Base-by-base conservation (phyloP, 2,888 invertebrate species). In the Hemicrepidius hirtus region DNA sequence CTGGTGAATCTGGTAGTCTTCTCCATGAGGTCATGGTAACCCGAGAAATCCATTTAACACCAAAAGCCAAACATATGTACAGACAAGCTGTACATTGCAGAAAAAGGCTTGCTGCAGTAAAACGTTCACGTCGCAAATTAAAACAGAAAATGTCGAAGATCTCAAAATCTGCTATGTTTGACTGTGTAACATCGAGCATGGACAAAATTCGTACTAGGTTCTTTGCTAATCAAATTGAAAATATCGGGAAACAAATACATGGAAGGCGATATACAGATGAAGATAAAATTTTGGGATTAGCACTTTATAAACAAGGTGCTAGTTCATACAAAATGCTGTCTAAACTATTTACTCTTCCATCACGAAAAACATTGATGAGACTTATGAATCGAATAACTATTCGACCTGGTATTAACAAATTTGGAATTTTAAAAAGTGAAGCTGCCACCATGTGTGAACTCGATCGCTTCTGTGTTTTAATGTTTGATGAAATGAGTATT, bases 201-300 rank as follows among this genome's bases (percentile, higher is more conserved):
- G 44, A 44, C 16, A 2, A 16, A 2, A n/a, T 44, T 44, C 13
- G 16, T 3, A 16, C 2, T 13, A 2, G 44, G 3, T 44, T 44
- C 16, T 44, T 44, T 44, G 3, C 7, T 4, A 16, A 16, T 44
- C 44, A 44, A n/a, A 5, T 44, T 5, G 16, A 44, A 44, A 44
- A 44, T 44, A 7, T 16, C 3, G n/a, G 16, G 1, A 50, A 50
- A 16, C 20, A 24, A 16, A 3, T 21, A 50, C 20, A n/a, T 1
- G 50, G 50, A 6, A 16, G 50, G 1, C 20, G 77, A 44, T 78
- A 71, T 69, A 75, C 69, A 20, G 18, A 57, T 9, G 73, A 70
- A 20, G 76, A 76, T 9, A 79, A 78, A 69, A 60, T 78, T 32
- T 59, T 76, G 16, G 70, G 75, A 21, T 65, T 77, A 9, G 62